Evolutionary conservation across 2,888 invertebrate genomes (phyloP).

Genomic region (Elmis aenea): DNA sequence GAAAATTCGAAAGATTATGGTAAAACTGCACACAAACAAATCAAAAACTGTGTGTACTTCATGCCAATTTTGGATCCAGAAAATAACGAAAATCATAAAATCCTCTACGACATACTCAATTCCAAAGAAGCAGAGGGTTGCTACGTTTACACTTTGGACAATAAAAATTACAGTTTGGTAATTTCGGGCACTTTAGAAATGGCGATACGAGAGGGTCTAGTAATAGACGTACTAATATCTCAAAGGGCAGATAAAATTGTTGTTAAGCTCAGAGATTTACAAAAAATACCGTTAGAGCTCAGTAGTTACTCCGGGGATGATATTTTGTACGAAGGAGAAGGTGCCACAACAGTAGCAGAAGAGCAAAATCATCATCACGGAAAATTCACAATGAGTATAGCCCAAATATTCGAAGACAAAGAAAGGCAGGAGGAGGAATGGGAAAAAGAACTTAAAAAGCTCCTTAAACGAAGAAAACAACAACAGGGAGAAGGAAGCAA

Average conservation of each 20-base stretch:
- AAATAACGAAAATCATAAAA: conserved; percentile 58
- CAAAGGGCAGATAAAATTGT: conserved; percentile 71
- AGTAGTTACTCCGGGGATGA: conserved; percentile 22
- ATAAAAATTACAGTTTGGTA: conserved; percentile 68
- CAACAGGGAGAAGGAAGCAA: conserved; percentile 42
- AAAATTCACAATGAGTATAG: conserved; percentile 60
- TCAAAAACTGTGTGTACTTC: conserved; percentile 69
- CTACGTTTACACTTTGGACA: conserved; percentile 72
- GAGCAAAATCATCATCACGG: conserved; percentile 47
- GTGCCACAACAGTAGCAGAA: conserved; percentile 58
- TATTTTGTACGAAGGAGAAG: conserved; percentile 65
- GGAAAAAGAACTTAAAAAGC: conserved; percentile 46
- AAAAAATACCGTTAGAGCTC: conserved; percentile 61
- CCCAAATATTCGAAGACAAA: conserved; percentile 73
- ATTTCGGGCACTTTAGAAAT: conserved; percentile 69
- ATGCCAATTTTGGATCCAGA: conserved; percentile 67
- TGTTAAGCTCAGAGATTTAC: conserved; percentile 67
- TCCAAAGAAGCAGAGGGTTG: conserved; percentile 54
- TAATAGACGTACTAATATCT: conserved; percentile 71
- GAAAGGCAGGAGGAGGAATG: conserved; percentile 64
- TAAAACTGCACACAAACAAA: conserved; percentile 60
- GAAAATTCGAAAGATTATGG: conserved; percentile 51
- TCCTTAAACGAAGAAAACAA: conserved; percentile 39
- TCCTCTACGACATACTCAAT: conserved; percentile 57
- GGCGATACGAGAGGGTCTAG: conserved; percentile 71